Base-by-base conservation (phyloP, 1,140 invertebrate genomes). In the Lethocerus indicus region DNA sequence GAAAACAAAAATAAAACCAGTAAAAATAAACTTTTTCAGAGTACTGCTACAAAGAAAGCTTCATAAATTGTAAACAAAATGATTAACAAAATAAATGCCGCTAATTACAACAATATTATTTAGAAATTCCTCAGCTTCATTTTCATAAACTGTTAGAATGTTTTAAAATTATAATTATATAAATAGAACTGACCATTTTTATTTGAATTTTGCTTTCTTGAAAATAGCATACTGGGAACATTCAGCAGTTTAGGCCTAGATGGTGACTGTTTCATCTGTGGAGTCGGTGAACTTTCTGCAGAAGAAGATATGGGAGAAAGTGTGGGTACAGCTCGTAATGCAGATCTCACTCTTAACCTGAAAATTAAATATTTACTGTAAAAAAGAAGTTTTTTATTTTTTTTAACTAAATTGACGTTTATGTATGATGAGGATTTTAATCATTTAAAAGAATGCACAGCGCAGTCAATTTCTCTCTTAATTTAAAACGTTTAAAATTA, bases 191-290 rank as follows among this genome's bases (percentile, higher is more conserved):
- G 47, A 50, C 49, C 50, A 45, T 50, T 51, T 46, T 52, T 53
- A 12, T 42, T 46, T 48, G n/a, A n/a, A n/a, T n/a, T n/a, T n/a
- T n/a, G n/a, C n/a, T 55, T 53, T 26, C 50, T 55, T 26, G 49
- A 52, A 21, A 59, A 63, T 20, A 59, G 53, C 28, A 67, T 58
- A 21, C 63, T 60, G 21, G 70, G 65, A 26, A 76, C 70, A 50
- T 67, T 68, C 16, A 73, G 61, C 20, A 74, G 59, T 58, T 68
- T 71, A n/a, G 68, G 69, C 47, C 70, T 61, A 49, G 61, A 57
- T 23, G 67, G 60, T 29, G 62, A 61, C 28, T 67, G 63, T 42
- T 54, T 55, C 14, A 47, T 25, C 16, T 24, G 69, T 64, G 16
- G 64, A 55, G 50, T 66, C 45, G 69, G 42, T 61, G 73, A 60